Evolutionary conservation across 1,140 invertebrate genomes (phyloP).

Genomic region (Micrasema longulum): DNA sequence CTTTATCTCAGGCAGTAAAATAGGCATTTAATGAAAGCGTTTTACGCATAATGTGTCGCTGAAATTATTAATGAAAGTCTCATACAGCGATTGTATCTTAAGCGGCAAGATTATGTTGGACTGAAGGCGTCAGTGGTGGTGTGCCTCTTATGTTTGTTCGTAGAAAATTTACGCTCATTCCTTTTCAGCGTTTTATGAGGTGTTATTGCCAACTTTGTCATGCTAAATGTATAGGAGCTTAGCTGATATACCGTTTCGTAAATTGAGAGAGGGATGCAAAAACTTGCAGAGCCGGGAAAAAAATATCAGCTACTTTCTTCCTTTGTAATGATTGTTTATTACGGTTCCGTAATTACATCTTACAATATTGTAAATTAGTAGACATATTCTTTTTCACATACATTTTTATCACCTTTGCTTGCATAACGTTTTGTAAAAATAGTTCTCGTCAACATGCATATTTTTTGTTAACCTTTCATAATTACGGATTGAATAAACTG

Average conservation of each 20-base stretch:
- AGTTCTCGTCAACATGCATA: too few relatives aligned
- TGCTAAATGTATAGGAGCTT: constrained; percentile 45
- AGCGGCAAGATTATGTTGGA: background rate
- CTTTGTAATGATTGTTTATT: constrained; percentile 43
- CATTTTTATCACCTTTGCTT: too few relatives aligned
- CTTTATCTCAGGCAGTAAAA: too few relatives aligned
- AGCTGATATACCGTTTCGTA: constrained; percentile 29
- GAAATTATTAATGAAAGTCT: constrained; percentile 8
- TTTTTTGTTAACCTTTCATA: too few relatives aligned
- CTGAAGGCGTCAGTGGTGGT: constrained; percentile 1
- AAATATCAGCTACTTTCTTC: constrained; percentile 27
- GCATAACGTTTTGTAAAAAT: too few relatives aligned
- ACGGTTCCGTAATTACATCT: constrained; percentile 36
- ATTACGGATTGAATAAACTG: too few relatives aligned
- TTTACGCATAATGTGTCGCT: background rate
- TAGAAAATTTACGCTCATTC: constrained; percentile 40
- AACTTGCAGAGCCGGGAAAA: constrained; percentile 27
- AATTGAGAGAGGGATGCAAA: background rate
- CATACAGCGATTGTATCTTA: background rate
- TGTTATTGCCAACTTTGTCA: constrained; percentile 52
- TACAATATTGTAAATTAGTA: too few relatives aligned
- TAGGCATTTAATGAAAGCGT: too few relatives aligned
- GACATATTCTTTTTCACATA: too few relatives aligned
- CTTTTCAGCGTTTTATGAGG: constrained; percentile 45
- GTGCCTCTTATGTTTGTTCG: constrained; percentile 31